Base-by-base conservation (phyloP, 2,888 invertebrate species). In the Orthonevra nobilis region DNA sequence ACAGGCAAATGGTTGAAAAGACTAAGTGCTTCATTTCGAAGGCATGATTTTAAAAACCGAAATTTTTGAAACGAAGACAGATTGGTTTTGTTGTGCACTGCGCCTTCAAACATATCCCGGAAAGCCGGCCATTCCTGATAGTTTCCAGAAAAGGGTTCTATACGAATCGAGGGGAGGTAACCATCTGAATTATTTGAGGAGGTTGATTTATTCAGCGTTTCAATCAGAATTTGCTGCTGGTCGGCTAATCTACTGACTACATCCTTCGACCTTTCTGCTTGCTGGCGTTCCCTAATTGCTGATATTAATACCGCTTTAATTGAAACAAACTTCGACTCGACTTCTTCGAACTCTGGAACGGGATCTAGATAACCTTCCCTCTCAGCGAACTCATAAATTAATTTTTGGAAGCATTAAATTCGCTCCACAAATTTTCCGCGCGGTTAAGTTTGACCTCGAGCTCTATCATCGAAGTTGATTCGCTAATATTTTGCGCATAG, bases 301-400 rank as follows among this genome's bases (percentile, higher is more conserved):
- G 20, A 4, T 6, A 30, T 2, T 6, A 56, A 15, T 7, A 2
- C 7, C 0, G 56, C 17, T 17, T 56, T 42, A 7, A 54, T 26
- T 5, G 17, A 15, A 4, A 54, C 15, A 1, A 34, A 23, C 17
- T 54, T 36, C 2, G 23, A n/a, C 30, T 48, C 46, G n/a, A 48
- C 7, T n/a, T 48, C 32, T 20, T 58, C 32, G 10, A 26, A 46
- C 7, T 58, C 42, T 7, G 58, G 32, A 5, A 5, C 20, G 12
- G 58, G 58, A 44, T 42, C 58, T 6, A 32, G 0, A 10, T 58
- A 58, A 12, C 40, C 58, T 2, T 58, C 58, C 7, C 23, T 28
- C 9, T 44, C 20, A 0, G 9, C 30, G 2, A 44, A 32, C 2
- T 12, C 58, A n/a, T 58, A 44, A 2, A 58, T 32, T n/a, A 15